A percentile compares a stretch with the other conserved stretches of the same genome.
phyloP scores from a whole-genome alignment of 2,888 invertebrate species.

The Lycocerus yunnanus region DNA sequence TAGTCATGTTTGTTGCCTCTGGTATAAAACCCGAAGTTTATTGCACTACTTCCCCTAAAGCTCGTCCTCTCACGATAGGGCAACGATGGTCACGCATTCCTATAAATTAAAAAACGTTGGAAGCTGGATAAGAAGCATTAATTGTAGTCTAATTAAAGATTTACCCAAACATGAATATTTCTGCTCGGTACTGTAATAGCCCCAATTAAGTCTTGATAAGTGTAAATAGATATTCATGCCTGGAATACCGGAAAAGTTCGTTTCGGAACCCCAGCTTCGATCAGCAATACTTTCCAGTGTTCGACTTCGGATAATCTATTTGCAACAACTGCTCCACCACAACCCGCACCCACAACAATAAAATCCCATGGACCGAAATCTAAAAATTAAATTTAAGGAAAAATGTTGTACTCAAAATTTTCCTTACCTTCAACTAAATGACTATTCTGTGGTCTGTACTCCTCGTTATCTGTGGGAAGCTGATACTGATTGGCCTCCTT shows the following conservation, averaged over 20 bases:
- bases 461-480: neutral
- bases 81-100: slow-evolving; percentile 85
- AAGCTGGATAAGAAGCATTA: slow-evolving; percentile 81
- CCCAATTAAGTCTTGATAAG: slow-evolving; percentile 90
- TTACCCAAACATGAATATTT: slow-evolving; percentile 35
- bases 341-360: slow-evolving; percentile 80
- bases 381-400: neutral
- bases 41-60: slow-evolving; percentile 86
- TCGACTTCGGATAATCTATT: slow-evolving; percentile 78
- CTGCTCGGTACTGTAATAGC: slow-evolving; percentile 68
- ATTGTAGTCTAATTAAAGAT: slow-evolving; percentile 52
- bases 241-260: slow-evolving; percentile 85
- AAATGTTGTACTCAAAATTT: neutral
- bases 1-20: slow-evolving; percentile 86
- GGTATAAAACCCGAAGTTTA: slow-evolving; percentile 91
- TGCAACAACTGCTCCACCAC: slow-evolving; percentile 83
- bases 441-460: neutral
- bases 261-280: slow-evolving; percentile 91
- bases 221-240: slow-evolving; percentile 85
- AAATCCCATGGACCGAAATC: slow-evolving; percentile 59
- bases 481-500: neutral
- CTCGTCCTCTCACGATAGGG: slow-evolving; percentile 89
- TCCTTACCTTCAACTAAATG: neutral
- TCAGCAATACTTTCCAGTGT: slow-evolving; percentile 76
- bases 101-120: slow-evolving; percentile 77